Base-by-base conservation (phyloP, 2,797 vertebrate species). In the Phoeniculus purpureus region DNA sequence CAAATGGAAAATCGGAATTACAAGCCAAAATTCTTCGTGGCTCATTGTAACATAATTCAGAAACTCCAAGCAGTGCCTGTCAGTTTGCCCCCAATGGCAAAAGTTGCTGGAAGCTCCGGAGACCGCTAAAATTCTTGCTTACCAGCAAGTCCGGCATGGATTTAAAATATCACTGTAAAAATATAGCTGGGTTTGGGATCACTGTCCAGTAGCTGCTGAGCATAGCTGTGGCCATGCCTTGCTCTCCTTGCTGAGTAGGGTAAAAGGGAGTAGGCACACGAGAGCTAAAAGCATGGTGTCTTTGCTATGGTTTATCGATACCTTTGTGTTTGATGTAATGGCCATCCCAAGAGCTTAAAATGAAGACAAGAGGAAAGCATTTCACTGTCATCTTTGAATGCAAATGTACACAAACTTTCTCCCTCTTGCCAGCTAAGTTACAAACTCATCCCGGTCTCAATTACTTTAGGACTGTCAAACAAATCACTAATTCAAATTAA, bases 121-220 rank as follows among this genome's bases (percentile, higher is more conserved):
- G 82, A 40, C 21, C 73, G 50, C 90, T 54, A n/a, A 71, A 84
- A 67, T 85, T 70, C 8, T 64, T 5, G 20, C 54, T 82, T 64
- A 90, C n/a, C 55, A 90, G 72, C 79, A 92, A 74, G 65, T 37
- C n/a, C 82, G 48, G 37, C 73, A 66, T 62, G 59, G n/a, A 77
- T 86, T 62, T 64, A 79, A 93, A 86, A 84, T 43, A 70, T 14
- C 7, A 2, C 47, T 71, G 26, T 31, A 72, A 71, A 93, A 78
- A 82, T 61, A 18, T 26, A 60, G 27, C 48, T 70, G 65, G 34
- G 65, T 34, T 94, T 89, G 54, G 34, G 60, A 56, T 73, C 52
- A 50, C n/a, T 59, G 82, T 66, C 32, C 83, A 62, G 73, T 45
- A 87, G 78, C 61, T 65, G 9, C 21, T 34, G 65, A 85, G 56